Percentiles rank a stretch among this genome's conserved stretches.
phyloP scores from a whole-genome alignment of 2,797 vertebrate species.

The Cryptoblepharus egeriae region DNA sequence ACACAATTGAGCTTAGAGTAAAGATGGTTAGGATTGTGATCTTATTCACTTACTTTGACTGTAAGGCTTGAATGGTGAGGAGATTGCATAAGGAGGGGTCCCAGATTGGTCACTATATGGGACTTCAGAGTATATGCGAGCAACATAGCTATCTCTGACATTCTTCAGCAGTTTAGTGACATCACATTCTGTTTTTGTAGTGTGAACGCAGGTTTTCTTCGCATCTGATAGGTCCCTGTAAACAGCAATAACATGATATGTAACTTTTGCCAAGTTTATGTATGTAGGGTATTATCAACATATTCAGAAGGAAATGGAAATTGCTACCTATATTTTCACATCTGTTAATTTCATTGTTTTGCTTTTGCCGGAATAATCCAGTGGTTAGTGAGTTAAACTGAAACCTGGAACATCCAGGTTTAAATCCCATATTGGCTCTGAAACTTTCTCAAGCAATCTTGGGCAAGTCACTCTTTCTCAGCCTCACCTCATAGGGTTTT shows the following conservation, averaged over 20 bases:
- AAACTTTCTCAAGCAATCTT: too few species aligned
- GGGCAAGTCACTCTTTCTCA: too few species aligned
- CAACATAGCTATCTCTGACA: constrained; percentile 75
- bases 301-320: background rate
- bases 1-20: too few species aligned
- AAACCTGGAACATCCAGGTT: too few species aligned
- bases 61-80: constrained; percentile 85
- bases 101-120: background rate
- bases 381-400: too few species aligned
- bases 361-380: too few species aligned
- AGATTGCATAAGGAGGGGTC: constrained; percentile 74
- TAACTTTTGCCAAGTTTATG: background rate
- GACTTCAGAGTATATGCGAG: constrained; percentile 80
- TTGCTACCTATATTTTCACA: background rate
- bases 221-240: constrained; percentile 72
- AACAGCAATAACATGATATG: constrained; percentile 27
- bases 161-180: constrained; percentile 79
- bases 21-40: too few species aligned
- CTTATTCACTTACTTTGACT: constrained; percentile 85
- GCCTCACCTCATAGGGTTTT: too few species aligned
- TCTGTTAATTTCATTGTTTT: background rate
- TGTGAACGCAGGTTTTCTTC: constrained; percentile 78
- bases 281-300: background rate
- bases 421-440: too few species aligned
- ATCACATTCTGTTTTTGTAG: constrained; percentile 81